A percentile compares a stretch with the other conserved stretches of the same genome.
Conservation (phyloP, 2,888 invertebrate genomes). For the Trissoscelio sp. region DNA sequence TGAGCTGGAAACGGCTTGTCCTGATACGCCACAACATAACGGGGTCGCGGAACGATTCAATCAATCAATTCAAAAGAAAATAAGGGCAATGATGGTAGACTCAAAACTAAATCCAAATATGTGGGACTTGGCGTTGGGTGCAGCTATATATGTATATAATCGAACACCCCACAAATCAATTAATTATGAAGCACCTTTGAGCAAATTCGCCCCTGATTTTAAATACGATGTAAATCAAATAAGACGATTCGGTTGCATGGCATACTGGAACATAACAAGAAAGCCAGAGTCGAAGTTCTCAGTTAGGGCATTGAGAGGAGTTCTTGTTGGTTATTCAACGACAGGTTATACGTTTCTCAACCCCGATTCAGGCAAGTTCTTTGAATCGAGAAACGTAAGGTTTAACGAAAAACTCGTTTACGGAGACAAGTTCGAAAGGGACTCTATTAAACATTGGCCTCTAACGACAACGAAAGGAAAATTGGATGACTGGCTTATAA, state of each 20-base stretch:
- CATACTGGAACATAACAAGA: background rate
- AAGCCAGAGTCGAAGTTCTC: conserved; percentile 22
- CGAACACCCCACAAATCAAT: conserved; percentile 56
- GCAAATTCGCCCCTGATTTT: no score
- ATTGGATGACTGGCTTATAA: background rate
- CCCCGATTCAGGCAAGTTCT: background rate
- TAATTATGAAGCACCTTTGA: conserved; percentile 36
- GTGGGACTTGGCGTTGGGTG: conserved; percentile 67
- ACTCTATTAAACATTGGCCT: background rate
- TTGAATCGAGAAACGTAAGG: conserved; percentile 66
- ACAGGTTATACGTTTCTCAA: background rate
- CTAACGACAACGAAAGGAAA: background rate
- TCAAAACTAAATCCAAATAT: conserved; percentile 59
- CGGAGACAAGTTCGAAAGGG: conserved; percentile 49
- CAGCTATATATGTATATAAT: conserved; percentile 68
- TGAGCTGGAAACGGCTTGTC: background rate
- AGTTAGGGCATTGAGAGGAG: background rate
- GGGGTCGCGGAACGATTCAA: conserved; percentile 56
- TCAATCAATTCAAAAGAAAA: conserved; percentile 47
- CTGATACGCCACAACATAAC: conserved; percentile 22
- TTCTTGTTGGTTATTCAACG: background rate
- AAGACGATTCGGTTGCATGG: no score
- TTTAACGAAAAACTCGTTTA: conserved; percentile 71
- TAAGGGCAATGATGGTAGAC: conserved; percentile 57
- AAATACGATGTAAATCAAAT: no score